Conservation (phyloP, 2,888 invertebrate species). For the Drosophila cognata region DNA sequence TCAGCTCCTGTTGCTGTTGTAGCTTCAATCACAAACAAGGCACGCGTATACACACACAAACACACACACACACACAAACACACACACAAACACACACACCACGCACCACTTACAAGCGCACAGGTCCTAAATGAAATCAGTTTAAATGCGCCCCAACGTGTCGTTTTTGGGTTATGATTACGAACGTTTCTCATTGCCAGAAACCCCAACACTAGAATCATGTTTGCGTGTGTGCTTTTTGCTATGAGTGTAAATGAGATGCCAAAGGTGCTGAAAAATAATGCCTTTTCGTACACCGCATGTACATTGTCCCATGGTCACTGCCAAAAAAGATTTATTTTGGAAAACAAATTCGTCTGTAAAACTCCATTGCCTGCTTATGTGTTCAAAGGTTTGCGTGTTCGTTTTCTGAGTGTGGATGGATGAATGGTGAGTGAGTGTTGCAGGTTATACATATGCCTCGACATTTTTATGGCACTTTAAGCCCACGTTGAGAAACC, state of each 20-base stretch:
- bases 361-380: constrained; percentile 61
- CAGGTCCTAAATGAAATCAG: constrained; percentile 66
- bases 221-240: constrained; percentile 2
- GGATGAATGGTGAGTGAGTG: constrained; percentile 40
- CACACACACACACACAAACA: constrained; percentile 19
- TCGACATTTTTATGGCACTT: constrained; percentile 75
- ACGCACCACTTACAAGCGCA: background rate
- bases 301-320: constrained; percentile 39
- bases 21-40: constrained; percentile 27
- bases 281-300: constrained; percentile 53
- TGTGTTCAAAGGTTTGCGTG: constrained; percentile 63
- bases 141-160: constrained; percentile 81
- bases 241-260: constrained; percentile 41
- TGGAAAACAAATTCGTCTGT: constrained; percentile 29
- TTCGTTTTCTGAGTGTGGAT: constrained; percentile 20
- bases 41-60: constrained; percentile 35
- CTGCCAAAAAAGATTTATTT: constrained; percentile 20
- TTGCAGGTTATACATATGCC: constrained; percentile 44
- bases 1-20: constrained; percentile 31
- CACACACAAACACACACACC: constrained; percentile 14
- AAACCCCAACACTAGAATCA: constrained; percentile 12
- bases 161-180: constrained; percentile 74
- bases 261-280: constrained; percentile 35
- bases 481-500: constrained; percentile 65
- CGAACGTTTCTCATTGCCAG: constrained; percentile 44